Percentiles rank a stretch among this genome's conserved stretches.
These are phyloP conservation scores for Epicampocera succincta DNA, from an alignment of 2,888 invertebrate genomes.

Conservation along the genomic window DNA sequence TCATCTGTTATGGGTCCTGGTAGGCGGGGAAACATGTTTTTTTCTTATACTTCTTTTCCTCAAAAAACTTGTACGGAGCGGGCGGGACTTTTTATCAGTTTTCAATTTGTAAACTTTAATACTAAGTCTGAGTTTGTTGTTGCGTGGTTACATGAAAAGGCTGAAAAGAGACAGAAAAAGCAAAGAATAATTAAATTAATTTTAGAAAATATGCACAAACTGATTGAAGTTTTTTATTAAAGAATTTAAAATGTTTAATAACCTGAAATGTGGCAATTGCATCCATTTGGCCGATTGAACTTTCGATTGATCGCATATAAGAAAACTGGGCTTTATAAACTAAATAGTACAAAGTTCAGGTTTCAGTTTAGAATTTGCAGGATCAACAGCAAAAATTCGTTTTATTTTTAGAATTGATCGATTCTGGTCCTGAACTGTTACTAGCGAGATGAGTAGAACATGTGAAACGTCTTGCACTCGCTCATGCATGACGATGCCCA, in stretches of 20 bases:
- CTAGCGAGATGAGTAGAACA: too few species aligned
- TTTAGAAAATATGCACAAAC: not conserved
- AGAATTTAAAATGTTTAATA: not conserved
- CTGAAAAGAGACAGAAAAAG: conserved; percentile 19
- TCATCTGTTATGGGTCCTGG: conserved; percentile 76
- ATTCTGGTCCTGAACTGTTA: too few species aligned
- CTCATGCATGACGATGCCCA: too few species aligned
- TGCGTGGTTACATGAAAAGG: not conserved
- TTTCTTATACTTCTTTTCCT: conserved; percentile 67
- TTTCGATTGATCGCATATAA: too few species aligned
- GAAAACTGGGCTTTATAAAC: too few species aligned
- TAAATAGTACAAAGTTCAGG: too few species aligned
- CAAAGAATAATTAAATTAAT: not conserved
- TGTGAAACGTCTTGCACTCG: too few species aligned
- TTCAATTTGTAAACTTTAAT: conserved; percentile 25
- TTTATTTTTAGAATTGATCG: too few species aligned
- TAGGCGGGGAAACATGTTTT: conserved; percentile 78
- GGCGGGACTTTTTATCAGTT: not conserved
- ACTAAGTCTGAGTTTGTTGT: not conserved
- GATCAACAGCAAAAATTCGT: too few species aligned
- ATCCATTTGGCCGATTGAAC: too few species aligned
- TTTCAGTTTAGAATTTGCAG: too few species aligned
- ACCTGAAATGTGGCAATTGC: too few species aligned
- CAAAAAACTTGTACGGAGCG: conserved; percentile 51
- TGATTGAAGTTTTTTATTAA: not conserved